These are phyloP conservation scores for Cerceris rybyensis DNA, from an alignment of 2,888 invertebrate genomes.

Conservation along the genomic window DNA sequence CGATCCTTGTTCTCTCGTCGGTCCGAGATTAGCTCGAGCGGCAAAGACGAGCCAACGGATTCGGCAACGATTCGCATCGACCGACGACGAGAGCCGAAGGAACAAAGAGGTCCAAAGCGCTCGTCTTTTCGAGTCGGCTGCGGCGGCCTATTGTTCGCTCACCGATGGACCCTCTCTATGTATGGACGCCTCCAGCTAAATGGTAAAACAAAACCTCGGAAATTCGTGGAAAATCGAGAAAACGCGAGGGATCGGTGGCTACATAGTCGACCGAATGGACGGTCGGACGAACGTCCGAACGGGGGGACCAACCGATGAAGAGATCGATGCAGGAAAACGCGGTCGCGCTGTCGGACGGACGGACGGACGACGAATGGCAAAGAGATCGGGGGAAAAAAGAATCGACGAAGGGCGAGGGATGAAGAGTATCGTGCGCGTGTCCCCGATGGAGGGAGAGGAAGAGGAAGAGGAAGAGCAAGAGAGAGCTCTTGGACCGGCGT, in stretches of 20 bases:
- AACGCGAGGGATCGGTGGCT: not conserved
- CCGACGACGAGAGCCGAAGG: not conserved
- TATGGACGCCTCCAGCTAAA: slow-evolving; percentile 14
- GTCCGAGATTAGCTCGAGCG: too few species aligned
- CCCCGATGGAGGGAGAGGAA: not conserved
- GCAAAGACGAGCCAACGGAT: too few species aligned
- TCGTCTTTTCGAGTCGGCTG: slow-evolving; percentile 41
- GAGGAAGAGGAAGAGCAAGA: slow-evolving; percentile 5
- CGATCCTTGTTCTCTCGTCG: slow-evolving; percentile 23
- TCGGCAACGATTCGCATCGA: too few species aligned
- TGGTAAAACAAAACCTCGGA: slow-evolving; percentile 20
- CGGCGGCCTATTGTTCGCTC: slow-evolving; percentile 40
- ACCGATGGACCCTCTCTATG: slow-evolving; percentile 21
- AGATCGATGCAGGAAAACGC: not conserved
- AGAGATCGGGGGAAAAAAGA: not conserved
- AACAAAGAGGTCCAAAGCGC: slow-evolving; percentile 17
- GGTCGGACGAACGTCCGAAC: too few species aligned
- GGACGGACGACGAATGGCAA: slow-evolving; percentile 1
- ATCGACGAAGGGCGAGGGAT: not conserved
- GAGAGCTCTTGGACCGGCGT: slow-evolving; percentile 45
- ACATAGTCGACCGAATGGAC: too few species aligned
- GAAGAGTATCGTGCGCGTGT: not conserved
- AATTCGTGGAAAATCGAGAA: slow-evolving; percentile 30
- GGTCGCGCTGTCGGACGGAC: not conserved
- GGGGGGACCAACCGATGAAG: not conserved